Evolutionary conservation across 2,888 invertebrate genomes (phyloP), one percentile per base, ranked within the genome.

Genomic region (Stenolophus ochropezus): DNA sequence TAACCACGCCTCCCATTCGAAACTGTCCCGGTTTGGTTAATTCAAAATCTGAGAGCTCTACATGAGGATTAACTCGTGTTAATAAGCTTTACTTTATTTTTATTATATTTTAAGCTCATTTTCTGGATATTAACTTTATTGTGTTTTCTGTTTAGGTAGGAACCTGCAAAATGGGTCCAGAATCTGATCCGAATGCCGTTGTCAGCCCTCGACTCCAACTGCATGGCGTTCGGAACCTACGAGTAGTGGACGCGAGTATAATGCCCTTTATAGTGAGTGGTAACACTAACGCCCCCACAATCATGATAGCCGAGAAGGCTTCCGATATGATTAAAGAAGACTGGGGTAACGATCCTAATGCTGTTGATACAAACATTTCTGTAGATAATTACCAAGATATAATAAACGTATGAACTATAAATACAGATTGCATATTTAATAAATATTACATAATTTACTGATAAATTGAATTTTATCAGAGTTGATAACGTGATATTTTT

Each of bases 301-400:
- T 96, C 58, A 96, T 96, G 96, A 94, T 96, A 56, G 96, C 94
- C 0, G 96, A 96, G 86, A 96, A 94, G 86, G 95, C 93, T 0
- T 91, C 95, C 0, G 96, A 96, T 85, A 93, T 96, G 91, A 95
- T 96, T 84, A 95, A 95, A 86, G 91, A 94, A 86, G 94, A 95
- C 84, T 95, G 94, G 93, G 83, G 84, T 5, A 86, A 86, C 18
- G 82, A 80, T 21, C 18, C 65, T 1, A 18, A 42, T 2, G 8
- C 4, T 6, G 18, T 33, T 18, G 33, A 69, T 16, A 1, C 14
- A 61, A n/a, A 51, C 5, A 16, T 14, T 16, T 14, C 11, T 23
- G 61, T 21, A 25, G 23, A 25, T 25, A 23, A 27, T 14, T 25
- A 14, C 25, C 25, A 25, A 14, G 65, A 47, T 33, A 42, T 42